Evolutionary conservation across 2,888 invertebrate genomes (phyloP), one percentile per base, ranked within the genome.

Genomic region (Drosophila kambysellisi): DNA sequence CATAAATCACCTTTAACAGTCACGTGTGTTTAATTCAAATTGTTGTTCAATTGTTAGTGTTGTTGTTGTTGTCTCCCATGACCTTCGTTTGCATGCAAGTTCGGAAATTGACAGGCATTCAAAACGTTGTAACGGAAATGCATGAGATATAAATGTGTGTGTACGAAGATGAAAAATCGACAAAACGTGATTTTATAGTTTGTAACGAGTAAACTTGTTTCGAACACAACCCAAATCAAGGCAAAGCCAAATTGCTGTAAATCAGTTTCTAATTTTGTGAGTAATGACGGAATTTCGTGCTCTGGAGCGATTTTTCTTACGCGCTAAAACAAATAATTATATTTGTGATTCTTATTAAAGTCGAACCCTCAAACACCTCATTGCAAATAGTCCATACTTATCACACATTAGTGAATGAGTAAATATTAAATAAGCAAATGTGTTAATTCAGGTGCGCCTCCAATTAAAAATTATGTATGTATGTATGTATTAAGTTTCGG

Each of bases 1-100:
- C 77, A 85, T 89, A 87, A 84, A 81, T 89, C 90, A 88, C 57
- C 32, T 56, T n/a, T 61, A 76, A 67, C 54, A 69, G 74, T 86
- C 88, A 83, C 82, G 84, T 88, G 86, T 76, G 75, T 73, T 79
- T 70, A 75, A 60, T 70, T 73, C 32, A 48, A 73, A 73, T 70
- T 70, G 66, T 68, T 58, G 43, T 57, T 68, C n/a, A 48, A 39
- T 53, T 37, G 43, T 50, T 59, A 32, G 39, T 62, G 54, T 53
- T 67, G 51, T 62, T 61, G 51, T 46, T 39, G 39, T 52, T 70
- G 59, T 43, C 58, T 85, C 85, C 71, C 79, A 79, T 69, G 76
- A 82, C 85, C 85, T 84, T 85, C 79, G 61, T 29, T 74, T 60
- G 62, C 70, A 71, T 70, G 73, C 61, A 53, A 67, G 67, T 61